Evolutionary conservation across 2,797 vertebrate genomes (phyloP), one percentile per base, ranked within the genome.

Genomic region (Phaenicophaeus curvirostris): DNA sequence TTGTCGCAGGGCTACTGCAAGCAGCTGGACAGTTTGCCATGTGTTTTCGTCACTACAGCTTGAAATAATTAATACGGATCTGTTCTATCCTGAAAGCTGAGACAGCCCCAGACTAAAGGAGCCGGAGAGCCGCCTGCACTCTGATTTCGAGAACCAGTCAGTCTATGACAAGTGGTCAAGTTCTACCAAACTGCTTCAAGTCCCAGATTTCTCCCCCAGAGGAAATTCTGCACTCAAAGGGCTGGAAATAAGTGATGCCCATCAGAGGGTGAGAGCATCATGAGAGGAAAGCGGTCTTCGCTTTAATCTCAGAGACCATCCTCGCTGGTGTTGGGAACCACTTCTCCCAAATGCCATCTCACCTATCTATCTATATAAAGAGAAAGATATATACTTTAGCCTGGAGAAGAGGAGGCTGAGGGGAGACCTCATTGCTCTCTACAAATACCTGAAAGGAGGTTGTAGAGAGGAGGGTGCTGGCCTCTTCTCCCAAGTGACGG

Each of bases 71-170:
- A 69, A 46, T 75, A 41, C 27, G 62, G 57, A 92, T 0, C 3
- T 90, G 82, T 84, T 87, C 79, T 21, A 91, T 91, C 91, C 93
- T 91, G 96, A 93, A 93, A 96, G 79, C 54, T 78, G 82, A 94
- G 93, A 78, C 77, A 87, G 37, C 8, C 25, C 30, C 1, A 2
- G 62, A 84, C 66, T 10, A 9, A 89, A 82, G 61, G 33, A 91
- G 65, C 31, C 11, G 2, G 71, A 15, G 39, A 73, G 33, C 25
- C 0, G 3, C 48, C 61, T 44, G 21, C 31, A n/a, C 31, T 71
- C 82, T 55, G 27, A 23, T 58, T 86, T 87, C 2, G 7, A 61
- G 72, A 76, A 31, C 28, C 0, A 0, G 31, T 61, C 1, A 1
- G 27, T 77, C 17, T 63, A 55, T 73, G 72, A 63, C 75, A 67